phyloP scores from a whole-genome alignment of 2,797 vertebrate species.

The Bradypus variegatus region DNA sequence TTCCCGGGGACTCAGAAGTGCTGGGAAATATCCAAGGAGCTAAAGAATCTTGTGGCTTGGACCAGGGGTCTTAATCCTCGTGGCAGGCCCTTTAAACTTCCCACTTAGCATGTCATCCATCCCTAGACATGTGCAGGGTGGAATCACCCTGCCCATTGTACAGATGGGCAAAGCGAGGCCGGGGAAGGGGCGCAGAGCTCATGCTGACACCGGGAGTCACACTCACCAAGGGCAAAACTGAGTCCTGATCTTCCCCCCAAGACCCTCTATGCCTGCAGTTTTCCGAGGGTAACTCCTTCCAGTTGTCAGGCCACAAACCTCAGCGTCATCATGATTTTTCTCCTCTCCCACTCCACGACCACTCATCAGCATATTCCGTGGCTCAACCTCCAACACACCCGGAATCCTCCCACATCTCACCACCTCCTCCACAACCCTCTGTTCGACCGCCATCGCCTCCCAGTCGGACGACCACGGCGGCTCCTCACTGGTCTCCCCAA shows the following conservation, averaged over 20 bases:
- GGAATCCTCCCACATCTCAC: rapidly evolving
- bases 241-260: background rate
- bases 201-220: rapidly evolving
- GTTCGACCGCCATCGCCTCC: background rate
- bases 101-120: background rate
- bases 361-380: background rate
- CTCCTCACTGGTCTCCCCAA: background rate
- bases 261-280: background rate
- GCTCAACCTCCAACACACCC: background rate
- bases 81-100: too few relatives aligned
- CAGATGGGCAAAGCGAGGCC: background rate
- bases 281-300: background rate
- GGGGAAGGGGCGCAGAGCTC: background rate
- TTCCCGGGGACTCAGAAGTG: background rate
- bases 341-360: too few relatives aligned
- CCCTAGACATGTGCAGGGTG: background rate
- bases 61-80: background rate
- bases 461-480: background rate
- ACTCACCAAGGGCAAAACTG: background rate
- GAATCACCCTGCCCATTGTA: background rate
- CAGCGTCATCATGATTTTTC: rapidly evolving
- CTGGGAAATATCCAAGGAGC: background rate
- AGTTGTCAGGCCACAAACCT: background rate
- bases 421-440: background rate
- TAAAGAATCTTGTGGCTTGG: rapidly evolving